A percentile compares a stretch with the other conserved stretches of the same genome.
These are phyloP conservation scores for Lagopus muta DNA, from an alignment of 2,113 vertebrate species.

Conservation along the genomic window DNA sequence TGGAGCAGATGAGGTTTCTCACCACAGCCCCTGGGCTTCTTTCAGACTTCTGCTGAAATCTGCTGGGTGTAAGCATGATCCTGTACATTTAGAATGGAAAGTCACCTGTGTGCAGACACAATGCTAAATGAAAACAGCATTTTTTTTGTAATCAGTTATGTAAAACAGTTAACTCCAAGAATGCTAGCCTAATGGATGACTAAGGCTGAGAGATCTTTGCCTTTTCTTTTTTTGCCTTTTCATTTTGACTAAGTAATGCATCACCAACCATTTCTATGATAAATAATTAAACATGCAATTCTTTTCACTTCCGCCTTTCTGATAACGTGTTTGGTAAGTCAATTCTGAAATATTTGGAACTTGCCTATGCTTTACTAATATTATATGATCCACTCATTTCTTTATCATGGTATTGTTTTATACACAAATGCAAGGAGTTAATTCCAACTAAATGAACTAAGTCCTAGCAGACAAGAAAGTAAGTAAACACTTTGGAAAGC, in stretches of 20 bases:
- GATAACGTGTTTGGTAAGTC: background rate
- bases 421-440: background rate
- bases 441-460: background rate
- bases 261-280: fast-evolving
- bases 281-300: background rate
- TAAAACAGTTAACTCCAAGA: background rate
- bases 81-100: background rate
- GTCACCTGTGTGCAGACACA: background rate
- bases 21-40: background rate
- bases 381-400: background rate
- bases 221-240: background rate
- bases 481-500: background rate
- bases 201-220: background rate
- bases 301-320: background rate
- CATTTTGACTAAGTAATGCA: background rate
- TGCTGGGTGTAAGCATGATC: background rate
- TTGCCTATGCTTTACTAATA: background rate
- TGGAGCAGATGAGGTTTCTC: background rate
- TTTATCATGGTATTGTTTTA: background rate
- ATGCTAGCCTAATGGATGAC: background rate
- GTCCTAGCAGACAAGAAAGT: background rate
- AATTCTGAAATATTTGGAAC: background rate
- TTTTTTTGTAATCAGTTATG: background rate
- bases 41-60: background rate
- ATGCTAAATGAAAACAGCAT: background rate